Conservation (phyloP, 2,888 invertebrate species). For the Aleiodes testaceus region DNA sequence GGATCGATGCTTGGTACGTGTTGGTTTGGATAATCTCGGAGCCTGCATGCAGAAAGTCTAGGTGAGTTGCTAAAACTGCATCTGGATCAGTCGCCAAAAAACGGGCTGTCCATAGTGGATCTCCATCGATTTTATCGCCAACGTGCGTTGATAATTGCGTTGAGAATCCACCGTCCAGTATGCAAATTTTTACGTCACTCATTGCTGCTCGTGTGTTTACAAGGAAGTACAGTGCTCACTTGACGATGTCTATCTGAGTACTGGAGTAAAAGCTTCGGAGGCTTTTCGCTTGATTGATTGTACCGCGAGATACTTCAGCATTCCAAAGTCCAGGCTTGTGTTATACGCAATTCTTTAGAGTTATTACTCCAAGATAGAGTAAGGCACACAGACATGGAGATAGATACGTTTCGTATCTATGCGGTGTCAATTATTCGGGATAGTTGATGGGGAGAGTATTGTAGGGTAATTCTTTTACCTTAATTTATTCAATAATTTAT, state of each 20-base stretch:
- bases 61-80: conserved; percentile 85
- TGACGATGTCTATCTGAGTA: neutral
- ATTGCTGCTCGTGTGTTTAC: conserved; percentile 16
- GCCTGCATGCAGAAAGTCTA: conserved; percentile 88
- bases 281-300: neutral
- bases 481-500: no score
- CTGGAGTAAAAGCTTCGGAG: neutral
- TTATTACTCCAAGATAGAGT: no score
- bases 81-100: conserved; percentile 85
- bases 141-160: conserved; percentile 86
- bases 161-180: conserved; percentile 84
- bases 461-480: no score
- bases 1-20: conserved; percentile 86
- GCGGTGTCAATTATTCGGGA: no score
- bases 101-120: conserved; percentile 90
- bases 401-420: no score
- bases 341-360: no score
- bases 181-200: conserved; percentile 49
- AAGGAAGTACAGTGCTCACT: neutral
- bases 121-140: conserved; percentile 83
- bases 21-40: conserved; percentile 90
- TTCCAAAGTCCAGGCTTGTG: conserved; percentile 26
- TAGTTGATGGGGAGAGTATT: no score
- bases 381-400: no score
- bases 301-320: neutral